These are phyloP conservation scores for Channa striata DNA, from an alignment of 2,797 vertebrate species.

Conservation along the genomic window DNA sequence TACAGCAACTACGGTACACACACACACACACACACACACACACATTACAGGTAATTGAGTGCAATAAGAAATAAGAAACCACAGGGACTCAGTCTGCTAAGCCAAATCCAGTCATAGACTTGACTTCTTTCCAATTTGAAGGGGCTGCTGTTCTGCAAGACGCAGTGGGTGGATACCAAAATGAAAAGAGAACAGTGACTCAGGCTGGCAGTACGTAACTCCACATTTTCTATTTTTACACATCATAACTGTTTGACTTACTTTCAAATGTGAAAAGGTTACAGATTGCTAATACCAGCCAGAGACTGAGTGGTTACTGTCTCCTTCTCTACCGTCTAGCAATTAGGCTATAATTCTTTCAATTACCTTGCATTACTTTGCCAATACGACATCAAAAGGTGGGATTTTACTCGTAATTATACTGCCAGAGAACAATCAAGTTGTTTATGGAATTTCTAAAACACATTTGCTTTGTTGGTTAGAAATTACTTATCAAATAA, in stretches of 20 bases:
- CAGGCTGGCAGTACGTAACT: constrained; percentile 45
- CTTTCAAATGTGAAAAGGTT: constrained; percentile 33
- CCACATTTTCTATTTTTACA: constrained; percentile 63
- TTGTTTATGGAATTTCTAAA: not conserved
- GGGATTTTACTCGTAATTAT: no score
- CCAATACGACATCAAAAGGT: no score
- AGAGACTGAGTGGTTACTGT: constrained; percentile 8
- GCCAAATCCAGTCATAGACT: constrained; percentile 61
- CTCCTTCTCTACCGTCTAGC: not conserved
- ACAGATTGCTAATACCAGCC: constrained; percentile 21
- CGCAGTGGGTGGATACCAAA: constrained; percentile 69
- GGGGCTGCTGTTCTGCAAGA: constrained; percentile 67
- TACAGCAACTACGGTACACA: not conserved
- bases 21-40: constrained; percentile 13
- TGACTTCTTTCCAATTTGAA: constrained; percentile 71
- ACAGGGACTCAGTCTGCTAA: constrained; percentile 36
- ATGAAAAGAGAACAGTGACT: constrained; percentile 70
- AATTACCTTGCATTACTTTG: not conserved
- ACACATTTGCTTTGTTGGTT: not conserved
- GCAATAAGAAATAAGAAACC: constrained; percentile 42
- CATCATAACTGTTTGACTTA: constrained; percentile 35
- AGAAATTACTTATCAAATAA: not conserved
- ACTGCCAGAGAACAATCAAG: not conserved
- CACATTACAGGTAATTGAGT: constrained; percentile 52
- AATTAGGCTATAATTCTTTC: not conserved